These are phyloP conservation scores for Leistus spinibarbis DNA, from an alignment of 2,888 invertebrate genomes.

Conservation along the genomic window DNA sequence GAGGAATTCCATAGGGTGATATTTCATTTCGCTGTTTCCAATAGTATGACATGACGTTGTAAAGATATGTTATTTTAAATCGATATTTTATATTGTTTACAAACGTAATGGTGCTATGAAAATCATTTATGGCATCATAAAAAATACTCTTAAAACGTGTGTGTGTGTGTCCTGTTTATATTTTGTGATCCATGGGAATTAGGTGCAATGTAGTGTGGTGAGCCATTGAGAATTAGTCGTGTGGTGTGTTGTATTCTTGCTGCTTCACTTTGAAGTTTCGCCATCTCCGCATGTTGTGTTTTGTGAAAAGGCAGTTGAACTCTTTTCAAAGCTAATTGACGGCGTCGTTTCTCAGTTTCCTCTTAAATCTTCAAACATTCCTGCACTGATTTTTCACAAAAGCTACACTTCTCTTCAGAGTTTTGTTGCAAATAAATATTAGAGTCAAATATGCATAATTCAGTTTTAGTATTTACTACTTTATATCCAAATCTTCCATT, in stretches of 20 bases:
- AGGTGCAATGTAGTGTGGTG: background rate
- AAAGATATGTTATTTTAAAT: background rate
- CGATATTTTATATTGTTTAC: background rate
- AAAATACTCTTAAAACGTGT: background rate
- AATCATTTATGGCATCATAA: background rate
- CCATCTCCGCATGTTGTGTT: background rate
- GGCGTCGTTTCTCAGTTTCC: background rate
- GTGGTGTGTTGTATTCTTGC: background rate
- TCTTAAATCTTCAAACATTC: background rate
- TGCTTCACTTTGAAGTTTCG: background rate
- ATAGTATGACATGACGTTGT: background rate
- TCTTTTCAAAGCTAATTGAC: constrained; percentile 6
- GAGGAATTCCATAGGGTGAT: too few relatives aligned
- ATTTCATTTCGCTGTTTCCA: too few relatives aligned
- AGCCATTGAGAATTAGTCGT: background rate
- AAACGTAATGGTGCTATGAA: background rate
- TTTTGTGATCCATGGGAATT: background rate
- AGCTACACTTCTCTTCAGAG: too few relatives aligned
- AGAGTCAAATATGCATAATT: too few relatives aligned
- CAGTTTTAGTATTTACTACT: too few relatives aligned
- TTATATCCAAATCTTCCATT: too few relatives aligned
- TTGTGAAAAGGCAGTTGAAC: background rate
- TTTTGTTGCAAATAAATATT: too few relatives aligned
- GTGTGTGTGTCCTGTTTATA: too few relatives aligned
- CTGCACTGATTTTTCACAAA: background rate